These are phyloP conservation scores for Agriopis marginaria DNA, from an alignment of 2,888 invertebrate genomes.

Conservation along the genomic window DNA sequence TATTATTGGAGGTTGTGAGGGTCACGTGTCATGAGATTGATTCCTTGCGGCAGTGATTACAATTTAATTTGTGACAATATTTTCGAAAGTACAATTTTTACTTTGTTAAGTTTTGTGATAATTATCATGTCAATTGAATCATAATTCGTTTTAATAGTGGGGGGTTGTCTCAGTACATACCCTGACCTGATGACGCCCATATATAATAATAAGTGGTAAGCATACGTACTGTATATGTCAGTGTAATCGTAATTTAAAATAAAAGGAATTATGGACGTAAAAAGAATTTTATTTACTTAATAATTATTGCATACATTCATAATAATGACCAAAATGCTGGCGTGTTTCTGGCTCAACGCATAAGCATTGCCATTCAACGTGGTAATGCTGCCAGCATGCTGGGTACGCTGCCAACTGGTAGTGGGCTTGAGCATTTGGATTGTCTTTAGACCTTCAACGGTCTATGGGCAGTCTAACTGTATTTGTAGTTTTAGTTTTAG, in stretches of 20 bases:
- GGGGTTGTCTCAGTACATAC: slow-evolving; percentile 1
- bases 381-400: no score
- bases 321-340: no score
- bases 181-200: slow-evolving; percentile 2
- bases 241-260: slow-evolving; percentile 28
- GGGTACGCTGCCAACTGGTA: no score
- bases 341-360: no score
- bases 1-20: slow-evolving; percentile 1
- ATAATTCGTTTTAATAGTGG: neutral
- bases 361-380: no score
- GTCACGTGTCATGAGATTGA: neutral
- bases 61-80: neutral
- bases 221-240: slow-evolving; percentile 5
- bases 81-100: slow-evolving; percentile 15
- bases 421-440: no score
- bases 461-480: no score
- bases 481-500: no score
- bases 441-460: no score
- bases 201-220: neutral
- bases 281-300: slow-evolving; percentile 26
- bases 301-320: neutral
- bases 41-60: no score
- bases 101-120: slow-evolving; percentile 18
- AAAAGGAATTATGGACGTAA: slow-evolving; percentile 25
- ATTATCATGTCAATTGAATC: slow-evolving; percentile 5